phyloP scores from a whole-genome alignment of 2,797 vertebrate species.

The Notolabrus celidotus region DNA sequence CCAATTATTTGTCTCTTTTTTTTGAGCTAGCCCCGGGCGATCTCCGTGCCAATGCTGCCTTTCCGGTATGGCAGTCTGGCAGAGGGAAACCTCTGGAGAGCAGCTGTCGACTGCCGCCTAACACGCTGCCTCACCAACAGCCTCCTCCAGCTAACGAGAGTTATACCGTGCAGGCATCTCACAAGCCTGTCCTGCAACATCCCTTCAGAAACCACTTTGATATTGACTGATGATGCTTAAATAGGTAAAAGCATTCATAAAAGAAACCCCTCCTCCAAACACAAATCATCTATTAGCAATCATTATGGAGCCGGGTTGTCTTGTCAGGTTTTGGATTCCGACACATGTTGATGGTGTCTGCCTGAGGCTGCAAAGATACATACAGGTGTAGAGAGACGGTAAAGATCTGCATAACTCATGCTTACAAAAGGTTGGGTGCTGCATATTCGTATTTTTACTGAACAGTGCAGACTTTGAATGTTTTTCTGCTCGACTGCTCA shows the following conservation, averaged over 20 bases:
- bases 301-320: not conserved
- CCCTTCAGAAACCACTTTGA: constrained; percentile 2
- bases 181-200: constrained; percentile 6
- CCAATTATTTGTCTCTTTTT: constrained; percentile 75
- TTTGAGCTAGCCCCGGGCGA: constrained; percentile 50
- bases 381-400: too few species aligned
- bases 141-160: constrained; percentile 30
- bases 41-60: constrained; percentile 14
- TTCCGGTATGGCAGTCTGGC: constrained; percentile 27
- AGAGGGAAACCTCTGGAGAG: constrained; percentile 53
- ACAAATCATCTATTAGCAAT: not conserved
- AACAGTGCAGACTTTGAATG: too few species aligned
- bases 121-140: constrained; percentile 20
- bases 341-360: not conserved
- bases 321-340: not conserved
- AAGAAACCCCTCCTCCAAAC: not conserved
- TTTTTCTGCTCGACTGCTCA: too few species aligned
- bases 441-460: too few species aligned
- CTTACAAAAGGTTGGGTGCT: too few species aligned
- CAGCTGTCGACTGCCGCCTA: constrained; percentile 56
- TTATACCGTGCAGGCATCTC: constrained; percentile 18
- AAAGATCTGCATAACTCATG: too few species aligned
- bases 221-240: constrained; percentile 10
- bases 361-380: not conserved
- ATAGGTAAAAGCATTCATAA: not conserved